A percentile compares a stretch with the other conserved stretches of the same genome.
phyloP scores from a whole-genome alignment of 2,888 invertebrate species.

The Acleris cristana region DNA sequence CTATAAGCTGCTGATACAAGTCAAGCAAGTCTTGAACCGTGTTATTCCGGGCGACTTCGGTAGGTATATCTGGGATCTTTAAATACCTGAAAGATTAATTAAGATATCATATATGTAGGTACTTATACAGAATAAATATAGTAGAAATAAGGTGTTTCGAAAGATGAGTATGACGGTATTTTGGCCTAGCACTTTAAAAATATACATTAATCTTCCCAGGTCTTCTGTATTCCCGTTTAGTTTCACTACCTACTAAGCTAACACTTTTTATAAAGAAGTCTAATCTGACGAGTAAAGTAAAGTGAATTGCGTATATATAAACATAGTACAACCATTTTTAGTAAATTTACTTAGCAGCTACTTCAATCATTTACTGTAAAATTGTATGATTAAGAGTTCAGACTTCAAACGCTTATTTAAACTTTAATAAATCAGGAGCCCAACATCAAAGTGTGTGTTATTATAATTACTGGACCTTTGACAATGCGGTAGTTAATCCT shows the following conservation, averaged over 20 bases:
- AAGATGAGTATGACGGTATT: too few species aligned
- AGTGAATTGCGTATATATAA: too few species aligned
- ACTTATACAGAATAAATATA: too few species aligned
- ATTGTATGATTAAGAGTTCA: background rate
- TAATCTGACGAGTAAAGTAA: too few species aligned
- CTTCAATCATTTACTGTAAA: background rate
- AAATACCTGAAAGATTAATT: conserved; percentile 62
- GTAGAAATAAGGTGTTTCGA: too few species aligned
- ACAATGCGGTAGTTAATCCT: conserved; percentile 14
- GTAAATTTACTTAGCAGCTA: too few species aligned
- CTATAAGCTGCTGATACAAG: conserved; percentile 89
- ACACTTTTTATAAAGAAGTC: too few species aligned
- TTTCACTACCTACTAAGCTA: too few species aligned
- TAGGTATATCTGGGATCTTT: conserved; percentile 87
- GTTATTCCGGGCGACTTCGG: conserved; percentile 89
- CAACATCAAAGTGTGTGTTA: background rate
- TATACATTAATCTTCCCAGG: too few species aligned
- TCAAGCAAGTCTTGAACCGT: conserved; percentile 88
- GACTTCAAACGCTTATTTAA: conserved; percentile 2
- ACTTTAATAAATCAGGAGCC: conserved; percentile 10
- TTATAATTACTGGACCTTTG: conserved; percentile 17
- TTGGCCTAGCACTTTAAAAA: too few species aligned
- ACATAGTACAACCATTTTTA: too few species aligned
- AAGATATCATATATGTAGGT: background rate
- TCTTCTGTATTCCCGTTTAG: too few species aligned